These are phyloP conservation scores for Stratiolaelaps scimitus DNA, from an alignment of 1,140 invertebrate species.

Conservation along the genomic window DNA sequence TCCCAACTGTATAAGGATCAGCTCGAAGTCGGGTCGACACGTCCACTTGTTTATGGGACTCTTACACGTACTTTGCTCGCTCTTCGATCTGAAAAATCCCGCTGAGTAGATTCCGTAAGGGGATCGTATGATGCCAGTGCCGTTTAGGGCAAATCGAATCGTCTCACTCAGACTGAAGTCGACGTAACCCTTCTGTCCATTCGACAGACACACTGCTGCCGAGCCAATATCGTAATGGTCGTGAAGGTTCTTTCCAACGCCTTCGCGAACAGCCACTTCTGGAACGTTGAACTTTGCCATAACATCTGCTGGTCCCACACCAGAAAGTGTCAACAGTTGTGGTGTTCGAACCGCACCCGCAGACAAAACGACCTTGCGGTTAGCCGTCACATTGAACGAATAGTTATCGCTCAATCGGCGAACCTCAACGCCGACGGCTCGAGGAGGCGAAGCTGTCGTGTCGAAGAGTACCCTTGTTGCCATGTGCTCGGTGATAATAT, in stretches of 20 bases:
- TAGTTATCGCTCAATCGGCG: constrained; percentile 45
- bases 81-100: constrained; percentile 4
- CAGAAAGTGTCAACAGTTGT: constrained; percentile 71
- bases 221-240: constrained; percentile 38
- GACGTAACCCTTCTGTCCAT: background rate
- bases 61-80: background rate
- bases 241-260: constrained; percentile 43
- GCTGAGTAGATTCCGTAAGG: background rate
- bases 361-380: constrained; percentile 57
- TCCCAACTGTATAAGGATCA: background rate
- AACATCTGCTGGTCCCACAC: constrained; percentile 63
- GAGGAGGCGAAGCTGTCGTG: constrained; percentile 32
- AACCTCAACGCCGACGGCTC: constrained; percentile 56
- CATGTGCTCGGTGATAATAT: constrained; percentile 30
- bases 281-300: constrained; percentile 49
- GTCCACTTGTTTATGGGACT: background rate
- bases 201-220: background rate
- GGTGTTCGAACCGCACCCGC: constrained; percentile 66
- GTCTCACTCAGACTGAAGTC: background rate
- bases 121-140: background rate
- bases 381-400: constrained; percentile 52
- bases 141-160: background rate
- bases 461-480: constrained; percentile 32
- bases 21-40: constrained; percentile 3
- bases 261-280: background rate